Base-by-base conservation (phyloP, 64 coral and sea anemone genomes). In the Hydrozoanthus tunicans region DNA sequence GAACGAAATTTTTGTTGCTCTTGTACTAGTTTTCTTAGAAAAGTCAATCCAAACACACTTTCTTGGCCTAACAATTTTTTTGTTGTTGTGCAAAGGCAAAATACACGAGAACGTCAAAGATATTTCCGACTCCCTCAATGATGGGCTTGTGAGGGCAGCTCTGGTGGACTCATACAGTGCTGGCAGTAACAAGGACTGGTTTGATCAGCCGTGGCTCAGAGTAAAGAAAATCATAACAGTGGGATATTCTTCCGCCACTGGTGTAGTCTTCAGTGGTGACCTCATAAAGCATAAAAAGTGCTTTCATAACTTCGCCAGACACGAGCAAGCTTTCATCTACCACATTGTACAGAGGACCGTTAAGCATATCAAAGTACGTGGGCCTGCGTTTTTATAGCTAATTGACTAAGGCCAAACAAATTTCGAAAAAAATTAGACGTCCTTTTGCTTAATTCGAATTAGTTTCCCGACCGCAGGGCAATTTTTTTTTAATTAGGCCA, bases 91-190 rank as follows among this genome's bases (percentile, higher is more conserved):
- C 11, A 52, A 58, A 88, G 84, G 84, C 4, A 88, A 88, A 60
- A 56, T 88, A 27, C 84, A 88, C 43, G 84, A 69, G 27, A 88
- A 88, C 26, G 84, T 88, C 55, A 74, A 88, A 73, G 68, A 73
- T 24, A 7, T 88, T 43, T 59, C 10, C 3, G 70, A 88, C 54
- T 88, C 84, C 51, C 69, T 88, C 1, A 6, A 74, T 8, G 24
- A 88, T 4, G 84, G 56, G 4, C 10, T 15, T 14, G 84, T 88
- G 23, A 88, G 84, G 9, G 84, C 84, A 3, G 84, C 84, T 60
- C 69, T 88, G 11, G 9, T 88, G 23, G 84, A 88, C 84, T 26
- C 84, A 7, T 88, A 88, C 84, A 88, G 84, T 58, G 84, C 69
- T 6, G 84, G 68, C 2, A 73, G 84, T 14, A 88, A 88, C 84